These are phyloP conservation scores for Pediacus dermestoides DNA, from an alignment of 2,888 invertebrate species.

Conservation along the genomic window DNA sequence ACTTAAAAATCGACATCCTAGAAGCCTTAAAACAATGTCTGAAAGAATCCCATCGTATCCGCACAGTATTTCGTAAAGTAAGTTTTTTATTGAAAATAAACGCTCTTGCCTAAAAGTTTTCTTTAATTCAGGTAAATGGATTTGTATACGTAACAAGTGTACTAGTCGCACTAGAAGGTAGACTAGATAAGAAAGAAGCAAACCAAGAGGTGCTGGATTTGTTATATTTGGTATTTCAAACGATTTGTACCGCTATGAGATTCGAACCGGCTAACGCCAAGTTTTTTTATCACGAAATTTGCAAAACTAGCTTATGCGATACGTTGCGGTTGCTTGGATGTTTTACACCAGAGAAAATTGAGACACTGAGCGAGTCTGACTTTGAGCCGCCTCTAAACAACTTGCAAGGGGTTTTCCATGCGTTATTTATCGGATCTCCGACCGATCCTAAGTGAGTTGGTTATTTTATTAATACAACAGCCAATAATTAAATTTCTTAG, in stretches of 20 bases:
- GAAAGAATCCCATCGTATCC: conserved; percentile 91
- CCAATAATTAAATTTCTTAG: conserved; percentile 45
- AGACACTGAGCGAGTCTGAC: conserved; percentile 39
- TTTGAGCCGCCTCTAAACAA: conserved; percentile 30
- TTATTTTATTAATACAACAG: conserved; percentile 8
- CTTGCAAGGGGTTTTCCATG: conserved; percentile 58
- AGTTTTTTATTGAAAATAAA: too few relatives aligned
- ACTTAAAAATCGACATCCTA: conserved; percentile 85
- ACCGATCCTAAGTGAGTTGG: conserved; percentile 62
- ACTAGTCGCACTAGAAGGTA: conserved; percentile 85
- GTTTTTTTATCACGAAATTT: conserved; percentile 96
- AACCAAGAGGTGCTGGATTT: conserved; percentile 68
- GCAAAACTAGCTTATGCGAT: conserved; percentile 89
- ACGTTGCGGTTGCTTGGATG: conserved; percentile 90
- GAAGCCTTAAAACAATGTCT: conserved; percentile 85
- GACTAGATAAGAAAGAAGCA: conserved; percentile 55
- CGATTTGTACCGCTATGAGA: conserved; percentile 95
- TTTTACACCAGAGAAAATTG: conserved; percentile 55
- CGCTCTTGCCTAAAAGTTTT: too few relatives aligned
- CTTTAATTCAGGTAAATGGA: conserved; percentile 81
- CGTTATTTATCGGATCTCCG: conserved; percentile 73
- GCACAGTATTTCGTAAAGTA: conserved; percentile 94
- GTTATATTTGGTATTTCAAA: conserved; percentile 87
- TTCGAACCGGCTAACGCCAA: conserved; percentile 99
- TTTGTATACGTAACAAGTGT: conserved; percentile 97